Evolutionary conservation across 2,888 invertebrate species (phyloP).

Genomic region (Euphydryas editha): DNA sequence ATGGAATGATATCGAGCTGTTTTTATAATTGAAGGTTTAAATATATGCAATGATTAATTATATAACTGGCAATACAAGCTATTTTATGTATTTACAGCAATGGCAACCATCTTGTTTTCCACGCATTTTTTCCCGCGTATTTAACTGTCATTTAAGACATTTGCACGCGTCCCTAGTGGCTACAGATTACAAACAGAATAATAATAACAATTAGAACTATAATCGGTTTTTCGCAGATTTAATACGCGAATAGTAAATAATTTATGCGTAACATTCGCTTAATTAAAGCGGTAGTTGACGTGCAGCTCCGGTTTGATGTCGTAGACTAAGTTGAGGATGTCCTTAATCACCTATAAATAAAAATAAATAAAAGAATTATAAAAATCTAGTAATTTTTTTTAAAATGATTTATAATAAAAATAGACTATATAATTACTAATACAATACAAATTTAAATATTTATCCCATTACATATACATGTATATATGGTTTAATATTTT

Average conservation of each 20-base stretch:
- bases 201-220: slow-evolving; percentile 63
- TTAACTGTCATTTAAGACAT: slow-evolving; percentile 32
- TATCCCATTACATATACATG: no score
- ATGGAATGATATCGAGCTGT: slow-evolving; percentile 81
- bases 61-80: slow-evolving; percentile 49
- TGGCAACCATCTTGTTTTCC: slow-evolving; percentile 34
- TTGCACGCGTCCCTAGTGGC: slow-evolving; percentile 42
- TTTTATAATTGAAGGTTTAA: slow-evolving; percentile 49
- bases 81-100: slow-evolving; percentile 50
- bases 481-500: no score
- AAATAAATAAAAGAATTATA: no score
- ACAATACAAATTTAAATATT: no score
- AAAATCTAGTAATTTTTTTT: no score
- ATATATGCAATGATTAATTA: slow-evolving; percentile 43
- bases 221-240: slow-evolving; percentile 51
- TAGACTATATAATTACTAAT: no score
- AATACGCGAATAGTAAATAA: slow-evolving; percentile 41
- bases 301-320: slow-evolving; percentile 97
- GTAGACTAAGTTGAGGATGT: slow-evolving; percentile 93
- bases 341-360: slow-evolving; percentile 86
- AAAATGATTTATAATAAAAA: no score
- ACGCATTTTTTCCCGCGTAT: slow-evolving; percentile 23
- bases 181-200: slow-evolving; percentile 54
- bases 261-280: slow-evolving; percentile 47
- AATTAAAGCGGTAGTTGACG: slow-evolving; percentile 88